phyloP scores from a whole-genome alignment of 2,888 invertebrate species.

The Dione juno region DNA sequence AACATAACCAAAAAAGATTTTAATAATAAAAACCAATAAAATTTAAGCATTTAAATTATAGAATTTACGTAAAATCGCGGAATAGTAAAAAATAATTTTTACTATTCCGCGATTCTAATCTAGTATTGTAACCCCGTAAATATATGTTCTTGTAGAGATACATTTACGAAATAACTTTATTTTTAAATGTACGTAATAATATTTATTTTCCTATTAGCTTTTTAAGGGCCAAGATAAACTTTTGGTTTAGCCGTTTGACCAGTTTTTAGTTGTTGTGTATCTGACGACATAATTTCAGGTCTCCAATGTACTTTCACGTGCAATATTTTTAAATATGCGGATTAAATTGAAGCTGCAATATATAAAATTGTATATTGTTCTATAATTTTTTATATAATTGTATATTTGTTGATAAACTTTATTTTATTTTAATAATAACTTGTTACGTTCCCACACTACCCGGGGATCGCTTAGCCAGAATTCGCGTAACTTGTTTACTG shows the following conservation, averaged over 20 bases:
- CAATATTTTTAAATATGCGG: not conserved
- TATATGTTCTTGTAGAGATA: too few species aligned
- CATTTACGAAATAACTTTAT: too few species aligned
- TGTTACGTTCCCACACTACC: too few species aligned
- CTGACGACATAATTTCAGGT: not conserved
- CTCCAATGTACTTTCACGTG: not conserved
- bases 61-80: too few species aligned
- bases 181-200: not conserved
- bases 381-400: not conserved
- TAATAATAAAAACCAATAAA: too few species aligned
- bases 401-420: not conserved
- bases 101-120: too few species aligned
- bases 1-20: too few species aligned
- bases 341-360: not conserved
- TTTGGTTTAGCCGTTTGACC: conserved; percentile 6
- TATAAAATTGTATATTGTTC: not conserved
- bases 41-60: too few species aligned
- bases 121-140: too few species aligned
- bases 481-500: too few species aligned
- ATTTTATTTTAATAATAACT: not conserved
- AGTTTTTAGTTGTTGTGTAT: not conserved
- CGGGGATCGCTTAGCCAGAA: too few species aligned
- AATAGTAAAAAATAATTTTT: too few species aligned
- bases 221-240: not conserved
- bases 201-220: not conserved